Base-by-base conservation (phyloP, 2,113 vertebrate genomes). In the Bujurquina vittata region DNA sequence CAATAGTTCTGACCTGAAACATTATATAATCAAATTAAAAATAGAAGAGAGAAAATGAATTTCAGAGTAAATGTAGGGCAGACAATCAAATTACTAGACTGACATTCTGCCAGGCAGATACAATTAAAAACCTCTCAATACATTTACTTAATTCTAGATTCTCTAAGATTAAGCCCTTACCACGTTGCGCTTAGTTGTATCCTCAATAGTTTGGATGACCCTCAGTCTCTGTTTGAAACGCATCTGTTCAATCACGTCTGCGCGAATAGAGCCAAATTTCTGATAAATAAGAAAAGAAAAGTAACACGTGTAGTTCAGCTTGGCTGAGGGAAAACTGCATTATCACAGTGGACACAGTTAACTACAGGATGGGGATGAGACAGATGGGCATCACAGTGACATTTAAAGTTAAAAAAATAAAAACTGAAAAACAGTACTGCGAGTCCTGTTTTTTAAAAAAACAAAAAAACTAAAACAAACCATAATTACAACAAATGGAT, bases 201-300 rank as follows among this genome's bases (percentile, higher is more conserved):
- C 98, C 85, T 99, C 98, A 7, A 99, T 97, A 1, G 97, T 98
- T 92, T 99, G 98, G 88, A 99, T 99, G 75, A 99, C 98, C 80
- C 97, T 96, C 90, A 99, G 96, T 43, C 98, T 96, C 94, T 99
- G 98, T 81, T 98, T 99, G 94, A 99, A 99, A 62, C 98, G 96
- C 98, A 99, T 99, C 90, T 99, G 98, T 84, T 99, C 98, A 69
- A 99, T 99, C 85, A 98, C 94, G 77, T 99, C 98, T 2, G 98
- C 97, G 59, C 97, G 95, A 91, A 99, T 99, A 2, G 96, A 97
- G 85, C 97, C 98, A 87, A 99, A 99, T 96, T 98, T 99, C 98
- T 99, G 91, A 11, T 75, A 87, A 49, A 55, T 2, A 89, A 11
- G 2, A 4, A 83, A n/a, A 22, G n/a, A n/a, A 69, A 14, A 18